Base-by-base conservation (phyloP, 2,113 vertebrate genomes). In the Myodes glareolus region DNA sequence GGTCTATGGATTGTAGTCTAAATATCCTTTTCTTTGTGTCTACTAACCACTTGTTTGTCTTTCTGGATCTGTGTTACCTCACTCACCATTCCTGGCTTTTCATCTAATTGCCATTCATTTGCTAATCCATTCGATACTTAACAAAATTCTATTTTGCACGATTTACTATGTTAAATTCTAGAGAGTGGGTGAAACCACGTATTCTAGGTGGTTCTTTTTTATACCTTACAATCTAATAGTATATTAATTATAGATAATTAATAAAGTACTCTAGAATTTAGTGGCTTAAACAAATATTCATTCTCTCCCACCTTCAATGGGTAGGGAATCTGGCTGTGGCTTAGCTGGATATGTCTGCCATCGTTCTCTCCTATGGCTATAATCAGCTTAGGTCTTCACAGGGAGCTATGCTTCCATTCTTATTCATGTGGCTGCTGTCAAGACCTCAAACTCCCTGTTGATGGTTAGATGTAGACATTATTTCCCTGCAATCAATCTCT, bases 201-300 rank as follows among this genome's bases (percentile, higher is more conserved):
- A 42, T 19, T 58, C 19, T 76, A 85, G 81, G 31, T 78, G 52
- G 1, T 55, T 89, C n/a, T 45, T 47, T 73, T 91, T 19, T 19
- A 88, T 55, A 31, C 12, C 31, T 93, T 96, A 58, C 58, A 96
- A 87, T 94, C 73, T 96, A 39, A 25, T 63, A 17, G 19, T 63
- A 7, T 88, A 67, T 73, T 75, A 68, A 13, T 50, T 45, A 67
- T 75, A 7, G 14, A 33, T 33, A 29, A 45, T 47, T 47, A 77
- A 16, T 42, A 47, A 73, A 73, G 70, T 39, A 73, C 36, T 73
- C 70, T 39, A 73, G n/a, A 39, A 73, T 73, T 73, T 73, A 39
- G n/a, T 73, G 70, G 70, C 70, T 73, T 72, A 72, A 72, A 72
- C 70, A 52, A 92, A 77, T 36, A 78, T 72, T 78, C 45, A 52